A percentile compares a stretch with the other conserved stretches of the same genome.
Conservation (phyloP, 2,888 invertebrate genomes). For the Ochropleura leucogaster region DNA sequence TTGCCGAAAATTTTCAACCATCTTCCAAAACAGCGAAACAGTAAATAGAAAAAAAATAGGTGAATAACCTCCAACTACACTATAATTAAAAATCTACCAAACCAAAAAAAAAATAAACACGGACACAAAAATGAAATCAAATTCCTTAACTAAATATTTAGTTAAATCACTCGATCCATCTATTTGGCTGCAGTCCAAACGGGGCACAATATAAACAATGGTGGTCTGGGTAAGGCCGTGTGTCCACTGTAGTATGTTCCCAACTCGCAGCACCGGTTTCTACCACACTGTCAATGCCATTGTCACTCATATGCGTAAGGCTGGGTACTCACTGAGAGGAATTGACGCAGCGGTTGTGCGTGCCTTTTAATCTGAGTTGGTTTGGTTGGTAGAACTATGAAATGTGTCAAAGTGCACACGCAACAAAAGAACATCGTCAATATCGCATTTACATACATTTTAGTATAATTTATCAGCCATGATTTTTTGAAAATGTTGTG, state of each 20-base stretch:
- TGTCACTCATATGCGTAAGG: slow-evolving; percentile 66
- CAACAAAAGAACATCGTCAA: not conserved
- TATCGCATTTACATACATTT: no score
- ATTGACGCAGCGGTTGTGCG: not conserved
- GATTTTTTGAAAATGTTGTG: not conserved
- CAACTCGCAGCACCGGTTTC: slow-evolving; percentile 73
- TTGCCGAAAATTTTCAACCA: no score
- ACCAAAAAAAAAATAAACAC: slow-evolving; percentile 2
- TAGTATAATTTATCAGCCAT: not conserved
- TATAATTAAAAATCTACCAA: slow-evolving; percentile 15
- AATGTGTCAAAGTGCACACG: not conserved
- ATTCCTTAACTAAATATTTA: slow-evolving; percentile 33
- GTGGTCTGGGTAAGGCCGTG: slow-evolving; percentile 33
- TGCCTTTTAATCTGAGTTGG: not conserved
- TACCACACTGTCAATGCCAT: slow-evolving; percentile 73
- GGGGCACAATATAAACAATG: slow-evolving; percentile 65
- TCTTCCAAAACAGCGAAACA: no score
- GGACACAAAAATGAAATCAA: slow-evolving; percentile 13
- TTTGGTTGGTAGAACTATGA: no score
- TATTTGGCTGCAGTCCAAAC: slow-evolving; percentile 45
- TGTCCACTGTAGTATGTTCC: slow-evolving; percentile 50
- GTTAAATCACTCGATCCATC: slow-evolving; percentile 14
- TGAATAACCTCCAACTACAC: not conserved
- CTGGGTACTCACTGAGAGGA: slow-evolving; percentile 27
- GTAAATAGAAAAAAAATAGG: not conserved